Evolutionary conservation across 2,888 invertebrate genomes (phyloP), one percentile per base, ranked within the genome.

Genomic region (Hypomecis atomaria): DNA sequence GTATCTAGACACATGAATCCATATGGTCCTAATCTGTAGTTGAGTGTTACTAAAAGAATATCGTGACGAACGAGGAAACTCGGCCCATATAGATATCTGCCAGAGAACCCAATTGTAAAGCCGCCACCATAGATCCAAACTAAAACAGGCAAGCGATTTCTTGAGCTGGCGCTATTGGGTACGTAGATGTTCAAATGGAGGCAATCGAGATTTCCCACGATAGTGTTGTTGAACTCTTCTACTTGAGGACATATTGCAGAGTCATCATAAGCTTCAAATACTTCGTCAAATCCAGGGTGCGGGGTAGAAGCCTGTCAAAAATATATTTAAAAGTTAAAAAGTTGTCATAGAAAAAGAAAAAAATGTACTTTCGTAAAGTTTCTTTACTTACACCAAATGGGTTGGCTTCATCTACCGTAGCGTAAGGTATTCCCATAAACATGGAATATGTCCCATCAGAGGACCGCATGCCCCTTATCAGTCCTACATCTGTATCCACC

Each of bases 341-440:
- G 38, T 9, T 3, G 23, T 23, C 23, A 23, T 2, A 23, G 23
- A 23, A 23, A 23, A 23, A 23, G 23, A 2, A 23, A 23, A 23
- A 23, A 23, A 23, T 23, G n/a, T 23, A 23, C 23, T 23, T 38
- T 33, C 33, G 23, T 23, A 59, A 44, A 43, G n/a, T 33, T 11
- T 65, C 85, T 84, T 71, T 11, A 66, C 85, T 84, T 71, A 87
- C 87, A 64, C 86, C 86, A 59, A 87, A 88, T 36, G 86, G 86
- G 71, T 86, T 84, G 10, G 42, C 67, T 37, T 59, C 63, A 48
- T 86, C 70, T 0, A 88, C 80, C 11, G 69, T 76, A 9, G 82
- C 88, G 38, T 85, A 88, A 0, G 87, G 88, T 73, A 88, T 86
- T 6, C 87, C 88, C 73, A 87, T 73, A 50, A 84, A 88, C 84